These are phyloP conservation scores for Riparia riparia DNA, from an alignment of 2,113 vertebrate species.

Conservation along the genomic window DNA sequence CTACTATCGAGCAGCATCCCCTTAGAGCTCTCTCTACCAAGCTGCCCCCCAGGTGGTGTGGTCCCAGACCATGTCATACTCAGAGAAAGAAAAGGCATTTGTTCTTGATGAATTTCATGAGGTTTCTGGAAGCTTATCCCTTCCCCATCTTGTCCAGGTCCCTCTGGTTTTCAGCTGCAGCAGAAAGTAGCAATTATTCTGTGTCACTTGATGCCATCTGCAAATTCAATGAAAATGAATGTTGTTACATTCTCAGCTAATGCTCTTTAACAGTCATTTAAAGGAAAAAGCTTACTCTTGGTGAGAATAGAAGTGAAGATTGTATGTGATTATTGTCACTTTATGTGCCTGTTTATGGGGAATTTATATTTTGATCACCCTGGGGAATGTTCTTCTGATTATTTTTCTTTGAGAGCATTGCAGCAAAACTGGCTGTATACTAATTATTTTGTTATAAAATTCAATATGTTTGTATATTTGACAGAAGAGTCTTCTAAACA, in stretches of 20 bases:
- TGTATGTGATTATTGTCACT: not conserved
- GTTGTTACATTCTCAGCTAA: not conserved
- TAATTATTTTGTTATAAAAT: not conserved
- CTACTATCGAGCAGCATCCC: fast-evolving
- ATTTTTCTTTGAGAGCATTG: not conserved
- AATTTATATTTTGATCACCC: not conserved
- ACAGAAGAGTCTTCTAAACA: not conserved
- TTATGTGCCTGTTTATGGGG: not conserved
- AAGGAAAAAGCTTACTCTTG: not conserved
- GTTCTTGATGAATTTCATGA: not conserved
- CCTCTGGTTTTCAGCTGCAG: not conserved
- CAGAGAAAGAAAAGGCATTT: not conserved
- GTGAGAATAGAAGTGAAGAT: not conserved
- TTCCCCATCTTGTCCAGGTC: not conserved
- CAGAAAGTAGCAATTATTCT: not conserved
- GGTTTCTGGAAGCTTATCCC: not conserved
- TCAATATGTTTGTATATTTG: not conserved
- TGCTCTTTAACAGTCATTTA: not conserved
- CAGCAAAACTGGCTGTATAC: not conserved
- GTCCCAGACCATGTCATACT: not conserved
- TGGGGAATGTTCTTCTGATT: not conserved
- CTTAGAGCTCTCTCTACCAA: not conserved
- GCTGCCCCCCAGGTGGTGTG: not conserved
- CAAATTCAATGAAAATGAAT: not conserved
- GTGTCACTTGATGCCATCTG: not conserved